Base-by-base conservation (phyloP, 2,113 vertebrate genomes). In the Bubalus kerabau region DNA sequence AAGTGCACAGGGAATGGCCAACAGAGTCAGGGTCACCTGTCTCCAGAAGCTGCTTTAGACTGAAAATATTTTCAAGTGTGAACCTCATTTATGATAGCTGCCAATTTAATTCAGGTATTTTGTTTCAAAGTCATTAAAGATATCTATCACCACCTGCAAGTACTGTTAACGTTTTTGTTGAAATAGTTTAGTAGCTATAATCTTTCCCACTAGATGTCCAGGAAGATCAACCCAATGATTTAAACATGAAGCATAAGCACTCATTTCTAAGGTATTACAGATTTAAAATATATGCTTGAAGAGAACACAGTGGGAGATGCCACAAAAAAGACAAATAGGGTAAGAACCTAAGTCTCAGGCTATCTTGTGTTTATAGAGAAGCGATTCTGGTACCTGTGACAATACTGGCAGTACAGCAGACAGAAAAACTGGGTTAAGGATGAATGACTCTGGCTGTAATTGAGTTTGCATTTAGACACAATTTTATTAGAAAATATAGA, bases 91-190 rank as follows among this genome's bases (percentile, higher is more conserved):
- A 78, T 36, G 95, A 90, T 91, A 89, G 67, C 3, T 46, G 52
- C 57, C 74, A 81, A 78, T 36, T 82, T 95, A 93, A 96, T 71
- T 87, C 62, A 86, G 88, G 84, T 40, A 52, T 60, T 96, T 32
- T 57, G 87, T 81, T 96, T 64, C 81, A 87, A 91, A 93, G 92
- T 95, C 84, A 87, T 94, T 86, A 97, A 93, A 97, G 95, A 94
- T 94, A 80, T 83, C 57, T 94, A 80, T 83, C 62, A 89, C 94
- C 80, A 59, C n/a, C 88, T 97, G 76, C 85, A 57, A 21, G 54
- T 7, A 90, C 80, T 43, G 64, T 43, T 74, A 74, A 43, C 71
- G 24, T 60, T 95, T 94, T 4, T 94, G 95, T 12, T 85, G 36
- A 76, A 74, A 82, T 6, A 60, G 46, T 7, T 78, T 32, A 40